These are phyloP conservation scores for Drosophila quinaria DNA, from an alignment of 2,888 invertebrate genomes.

Conservation along the genomic window DNA sequence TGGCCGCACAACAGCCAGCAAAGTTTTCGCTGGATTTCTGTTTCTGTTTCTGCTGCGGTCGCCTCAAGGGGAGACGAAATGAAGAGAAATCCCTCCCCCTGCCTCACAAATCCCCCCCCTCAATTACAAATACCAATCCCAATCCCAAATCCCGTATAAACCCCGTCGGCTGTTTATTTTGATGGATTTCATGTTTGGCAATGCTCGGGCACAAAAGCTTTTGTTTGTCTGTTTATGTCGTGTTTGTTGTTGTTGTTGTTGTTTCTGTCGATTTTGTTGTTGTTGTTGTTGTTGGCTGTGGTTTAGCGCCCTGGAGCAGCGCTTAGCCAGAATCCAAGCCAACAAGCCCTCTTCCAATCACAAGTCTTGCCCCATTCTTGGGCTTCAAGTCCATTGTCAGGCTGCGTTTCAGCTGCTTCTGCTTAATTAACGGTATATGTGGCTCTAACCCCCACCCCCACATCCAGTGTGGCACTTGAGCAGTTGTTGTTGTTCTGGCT, in stretches of 20 bases:
- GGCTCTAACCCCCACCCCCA: conserved; percentile 4
- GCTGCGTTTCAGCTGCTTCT: conserved; percentile 49
- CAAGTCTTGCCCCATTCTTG: conserved; percentile 10
- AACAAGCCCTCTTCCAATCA: background rate
- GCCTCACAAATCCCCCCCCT: background rate
- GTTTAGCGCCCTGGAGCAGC: conserved; percentile 54
- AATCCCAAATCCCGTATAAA: conserved; percentile 47
- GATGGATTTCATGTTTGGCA: conserved; percentile 80
- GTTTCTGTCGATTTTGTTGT: too few relatives aligned
- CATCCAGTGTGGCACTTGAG: conserved; percentile 64
- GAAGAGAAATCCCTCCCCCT: background rate
- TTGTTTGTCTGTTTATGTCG: conserved; percentile 80
- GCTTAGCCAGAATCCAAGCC: conserved; percentile 29
- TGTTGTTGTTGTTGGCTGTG: conserved; percentile 46
- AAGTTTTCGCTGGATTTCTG: conserved; percentile 55
- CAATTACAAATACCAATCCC: conserved; percentile 25
- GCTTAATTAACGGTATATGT: conserved; percentile 83
- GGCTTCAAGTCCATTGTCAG: conserved; percentile 29
- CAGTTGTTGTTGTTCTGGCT: conserved; percentile 45
- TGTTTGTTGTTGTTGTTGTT: conserved; percentile 56
- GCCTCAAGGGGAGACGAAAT: conserved; percentile 11
- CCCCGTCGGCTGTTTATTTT: conserved; percentile 79
- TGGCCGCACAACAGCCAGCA: conserved; percentile 68
- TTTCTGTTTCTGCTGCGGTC: conserved; percentile 43
- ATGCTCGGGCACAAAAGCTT: conserved; percentile 69